These are phyloP conservation scores for Bacillus rossius DNA, from an alignment of 1,140 invertebrate genomes.

Conservation along the genomic window DNA sequence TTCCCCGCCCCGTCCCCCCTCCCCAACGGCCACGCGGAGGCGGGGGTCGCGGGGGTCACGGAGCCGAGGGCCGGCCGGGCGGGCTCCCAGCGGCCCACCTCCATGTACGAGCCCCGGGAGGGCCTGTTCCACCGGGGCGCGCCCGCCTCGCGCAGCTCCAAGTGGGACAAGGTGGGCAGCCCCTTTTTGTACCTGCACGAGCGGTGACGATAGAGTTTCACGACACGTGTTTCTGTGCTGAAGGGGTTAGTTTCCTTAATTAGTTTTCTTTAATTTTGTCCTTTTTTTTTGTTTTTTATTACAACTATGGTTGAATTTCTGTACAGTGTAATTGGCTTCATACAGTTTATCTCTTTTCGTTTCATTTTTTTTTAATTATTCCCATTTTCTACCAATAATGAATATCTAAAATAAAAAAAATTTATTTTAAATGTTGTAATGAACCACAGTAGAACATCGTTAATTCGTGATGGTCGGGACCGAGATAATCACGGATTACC, in stretches of 20 bases:
- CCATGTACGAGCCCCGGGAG: constrained; percentile 80
- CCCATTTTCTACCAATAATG: too few relatives aligned
- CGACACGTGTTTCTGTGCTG: too few relatives aligned
- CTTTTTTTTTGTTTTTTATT: background rate
- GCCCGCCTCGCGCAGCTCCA: background rate
- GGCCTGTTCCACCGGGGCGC: constrained; percentile 41
- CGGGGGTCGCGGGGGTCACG: constrained; percentile 36
- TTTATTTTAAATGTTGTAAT: too few relatives aligned
- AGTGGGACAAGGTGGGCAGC: background rate
- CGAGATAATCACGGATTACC: too few relatives aligned
- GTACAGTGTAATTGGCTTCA: background rate
- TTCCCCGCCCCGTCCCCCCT: constrained; percentile 3
- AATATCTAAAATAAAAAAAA: too few relatives aligned
- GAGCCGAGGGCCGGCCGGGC: constrained; percentile 35
- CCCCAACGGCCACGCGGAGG: constrained; percentile 37
- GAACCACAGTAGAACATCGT: too few relatives aligned
- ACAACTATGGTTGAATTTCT: background rate
- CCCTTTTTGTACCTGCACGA: too few relatives aligned
- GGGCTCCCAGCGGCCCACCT: constrained; percentile 60
- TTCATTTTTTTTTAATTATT: too few relatives aligned
- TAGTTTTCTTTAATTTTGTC: background rate
- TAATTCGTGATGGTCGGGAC: too few relatives aligned
- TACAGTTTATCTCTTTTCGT: too few relatives aligned
- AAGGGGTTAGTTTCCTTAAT: too few relatives aligned
- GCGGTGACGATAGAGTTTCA: too few relatives aligned